Percentiles rank a stretch among this genome's conserved stretches.
Conservation (phyloP, 2,797 vertebrate species). For the Psittacula echo region DNA sequence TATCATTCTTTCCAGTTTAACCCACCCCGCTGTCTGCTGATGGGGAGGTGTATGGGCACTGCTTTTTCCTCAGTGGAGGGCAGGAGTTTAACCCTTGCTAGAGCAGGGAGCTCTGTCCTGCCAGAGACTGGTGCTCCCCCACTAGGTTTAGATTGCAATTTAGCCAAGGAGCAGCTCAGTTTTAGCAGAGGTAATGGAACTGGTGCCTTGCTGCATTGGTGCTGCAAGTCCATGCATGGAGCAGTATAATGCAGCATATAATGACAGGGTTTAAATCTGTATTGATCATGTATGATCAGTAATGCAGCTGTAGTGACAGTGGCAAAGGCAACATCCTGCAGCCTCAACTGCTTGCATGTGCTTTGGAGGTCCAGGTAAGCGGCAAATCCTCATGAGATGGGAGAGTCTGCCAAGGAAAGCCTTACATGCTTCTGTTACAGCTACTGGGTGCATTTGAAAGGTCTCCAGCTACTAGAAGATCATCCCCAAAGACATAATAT, state of each 20-base stretch:
- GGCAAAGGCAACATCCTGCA: background rate
- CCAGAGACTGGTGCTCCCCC: background rate
- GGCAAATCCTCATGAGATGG: background rate
- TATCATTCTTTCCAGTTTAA: background rate
- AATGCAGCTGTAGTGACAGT: background rate
- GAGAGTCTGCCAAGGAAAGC: background rate
- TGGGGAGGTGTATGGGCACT: fast-evolving
- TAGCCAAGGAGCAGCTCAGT: background rate
- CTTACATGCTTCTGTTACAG: background rate
- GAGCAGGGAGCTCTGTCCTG: background rate
- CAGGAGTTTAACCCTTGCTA: background rate
- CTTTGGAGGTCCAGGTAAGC: background rate
- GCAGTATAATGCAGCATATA: background rate
- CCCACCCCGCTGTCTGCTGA: background rate
- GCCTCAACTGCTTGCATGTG: background rate
- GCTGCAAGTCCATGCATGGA: background rate
- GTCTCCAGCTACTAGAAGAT: background rate
- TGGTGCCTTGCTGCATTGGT: background rate
- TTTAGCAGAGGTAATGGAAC: background rate
- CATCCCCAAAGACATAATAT: background rate
- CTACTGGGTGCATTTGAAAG: background rate
- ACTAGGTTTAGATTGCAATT: background rate
- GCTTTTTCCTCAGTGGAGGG: background rate
- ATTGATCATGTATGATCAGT: background rate
- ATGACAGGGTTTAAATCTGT: background rate